Percentiles rank a stretch among this genome's conserved stretches.
Conservation (phyloP, 2,797 vertebrate species). For the Acrocephalus scirpaceus region DNA sequence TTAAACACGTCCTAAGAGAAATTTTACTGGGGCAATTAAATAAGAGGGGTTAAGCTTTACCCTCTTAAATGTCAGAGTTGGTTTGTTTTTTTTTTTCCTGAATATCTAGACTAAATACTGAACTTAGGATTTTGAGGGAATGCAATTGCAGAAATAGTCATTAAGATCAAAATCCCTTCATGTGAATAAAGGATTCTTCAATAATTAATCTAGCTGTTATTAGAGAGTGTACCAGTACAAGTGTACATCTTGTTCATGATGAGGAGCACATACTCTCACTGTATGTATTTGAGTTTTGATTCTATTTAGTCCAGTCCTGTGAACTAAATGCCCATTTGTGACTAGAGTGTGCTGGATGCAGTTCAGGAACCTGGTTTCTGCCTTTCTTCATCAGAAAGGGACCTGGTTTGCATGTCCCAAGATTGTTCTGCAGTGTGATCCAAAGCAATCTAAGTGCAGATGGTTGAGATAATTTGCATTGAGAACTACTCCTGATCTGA, state of each 20-base stretch:
- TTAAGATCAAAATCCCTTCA: neutral
- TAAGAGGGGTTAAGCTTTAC: neutral
- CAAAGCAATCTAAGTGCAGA: neutral
- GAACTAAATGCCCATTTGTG: neutral
- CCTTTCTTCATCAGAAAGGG: neutral
- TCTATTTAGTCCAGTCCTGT: neutral
- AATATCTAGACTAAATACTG: neutral
- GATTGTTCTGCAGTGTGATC: neutral
- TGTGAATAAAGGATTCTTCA: neutral
- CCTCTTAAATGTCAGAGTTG: neutral
- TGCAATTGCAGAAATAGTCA: neutral
- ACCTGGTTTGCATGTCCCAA: accelerated
- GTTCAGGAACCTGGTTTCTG: neutral
- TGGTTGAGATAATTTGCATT: neutral
- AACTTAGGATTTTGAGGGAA: neutral
- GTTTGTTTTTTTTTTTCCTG: too few relatives aligned
- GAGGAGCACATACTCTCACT: neutral
- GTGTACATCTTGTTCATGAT: neutral
- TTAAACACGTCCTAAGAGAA: neutral
- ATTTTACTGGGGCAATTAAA: neutral
- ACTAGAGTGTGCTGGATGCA: neutral
- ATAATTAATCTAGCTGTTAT: neutral
- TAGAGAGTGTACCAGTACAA: neutral
- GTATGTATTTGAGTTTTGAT: neutral
- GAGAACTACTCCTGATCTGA: neutral